These are phyloP conservation scores for Coleophora deauratella DNA, from an alignment of 2,888 invertebrate species.

Conservation along the genomic window DNA sequence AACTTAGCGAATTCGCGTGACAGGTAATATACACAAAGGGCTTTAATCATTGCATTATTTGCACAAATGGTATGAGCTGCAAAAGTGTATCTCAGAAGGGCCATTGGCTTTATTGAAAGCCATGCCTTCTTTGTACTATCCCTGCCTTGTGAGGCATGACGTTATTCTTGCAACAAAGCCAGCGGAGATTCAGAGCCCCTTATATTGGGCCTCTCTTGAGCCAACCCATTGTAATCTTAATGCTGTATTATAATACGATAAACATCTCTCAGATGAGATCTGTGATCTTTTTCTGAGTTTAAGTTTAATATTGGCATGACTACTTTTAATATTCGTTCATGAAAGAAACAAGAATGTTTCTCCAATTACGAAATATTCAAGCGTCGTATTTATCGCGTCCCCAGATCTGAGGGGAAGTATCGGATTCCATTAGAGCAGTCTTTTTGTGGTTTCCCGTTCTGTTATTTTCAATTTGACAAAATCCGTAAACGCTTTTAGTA, in stretches of 20 bases:
- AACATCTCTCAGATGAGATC: slow-evolving; percentile 59
- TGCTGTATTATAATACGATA: slow-evolving; percentile 73
- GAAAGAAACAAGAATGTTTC: slow-evolving; percentile 36
- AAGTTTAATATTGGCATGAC: slow-evolving; percentile 56
- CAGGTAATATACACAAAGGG: slow-evolving; percentile 1
- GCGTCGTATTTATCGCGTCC: slow-evolving; percentile 38
- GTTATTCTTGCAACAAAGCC: slow-evolving; percentile 73
- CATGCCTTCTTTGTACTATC: slow-evolving; percentile 52
- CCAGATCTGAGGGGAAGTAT: slow-evolving; percentile 48
- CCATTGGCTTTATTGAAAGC: slow-evolving; percentile 67
- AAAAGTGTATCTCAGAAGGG: slow-evolving; percentile 49
- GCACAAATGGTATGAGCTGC: slow-evolving; percentile 54
- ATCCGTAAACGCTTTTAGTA: background rate
- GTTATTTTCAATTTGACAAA: slow-evolving; percentile 21
- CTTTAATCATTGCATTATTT: slow-evolving; percentile 47
- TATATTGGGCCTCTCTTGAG: slow-evolving; percentile 70
- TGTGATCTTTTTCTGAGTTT: slow-evolving; percentile 49
- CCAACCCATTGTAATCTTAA: slow-evolving; percentile 71
- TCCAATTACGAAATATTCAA: slow-evolving; percentile 36
- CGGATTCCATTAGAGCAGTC: slow-evolving; percentile 49
- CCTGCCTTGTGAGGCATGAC: slow-evolving; percentile 62
- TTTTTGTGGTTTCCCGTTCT: slow-evolving; percentile 35
- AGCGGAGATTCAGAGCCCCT: slow-evolving; percentile 58
- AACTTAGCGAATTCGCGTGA: too few species aligned
- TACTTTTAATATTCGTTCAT: slow-evolving; percentile 30